Percentiles rank a stretch among this genome's conserved stretches.
Evolutionary conservation across 2,113 vertebrate species (phyloP).

Genomic region (Leiothrix lutea): DNA sequence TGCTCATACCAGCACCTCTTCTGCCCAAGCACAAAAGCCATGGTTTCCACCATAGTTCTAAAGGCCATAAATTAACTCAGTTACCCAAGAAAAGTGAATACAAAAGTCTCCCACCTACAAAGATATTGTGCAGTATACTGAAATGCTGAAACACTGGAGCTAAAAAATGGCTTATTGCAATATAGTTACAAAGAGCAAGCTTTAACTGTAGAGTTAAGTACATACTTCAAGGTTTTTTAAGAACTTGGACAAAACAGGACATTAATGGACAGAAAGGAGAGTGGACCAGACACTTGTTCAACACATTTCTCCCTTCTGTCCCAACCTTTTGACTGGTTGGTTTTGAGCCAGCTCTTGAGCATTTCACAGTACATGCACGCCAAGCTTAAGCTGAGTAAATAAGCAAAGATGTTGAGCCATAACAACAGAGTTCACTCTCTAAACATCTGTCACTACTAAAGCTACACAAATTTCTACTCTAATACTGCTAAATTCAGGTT

Average conservation of each 20-base stretch:
- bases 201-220: background rate
- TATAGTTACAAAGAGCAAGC: background rate
- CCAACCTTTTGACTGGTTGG: background rate
- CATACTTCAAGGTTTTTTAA: background rate
- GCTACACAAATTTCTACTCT: background rate
- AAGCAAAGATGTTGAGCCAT: background rate
- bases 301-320: background rate
- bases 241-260: background rate
- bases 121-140: accelerated
- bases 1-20: background rate
- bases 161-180: background rate
- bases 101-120: background rate
- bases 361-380: background rate
- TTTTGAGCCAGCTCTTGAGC: background rate
- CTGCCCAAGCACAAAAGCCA: background rate
- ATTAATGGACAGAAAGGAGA: background rate
- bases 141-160: background rate
- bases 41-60: background rate
- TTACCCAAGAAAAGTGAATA: accelerated
- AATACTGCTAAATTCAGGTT: background rate
- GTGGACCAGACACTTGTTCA: background rate
- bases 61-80: background rate
- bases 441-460: background rate
- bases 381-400: background rate
- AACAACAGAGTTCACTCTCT: background rate